Base-by-base conservation (phyloP, 2,113 vertebrate genomes). In the Hylia prasina region DNA sequence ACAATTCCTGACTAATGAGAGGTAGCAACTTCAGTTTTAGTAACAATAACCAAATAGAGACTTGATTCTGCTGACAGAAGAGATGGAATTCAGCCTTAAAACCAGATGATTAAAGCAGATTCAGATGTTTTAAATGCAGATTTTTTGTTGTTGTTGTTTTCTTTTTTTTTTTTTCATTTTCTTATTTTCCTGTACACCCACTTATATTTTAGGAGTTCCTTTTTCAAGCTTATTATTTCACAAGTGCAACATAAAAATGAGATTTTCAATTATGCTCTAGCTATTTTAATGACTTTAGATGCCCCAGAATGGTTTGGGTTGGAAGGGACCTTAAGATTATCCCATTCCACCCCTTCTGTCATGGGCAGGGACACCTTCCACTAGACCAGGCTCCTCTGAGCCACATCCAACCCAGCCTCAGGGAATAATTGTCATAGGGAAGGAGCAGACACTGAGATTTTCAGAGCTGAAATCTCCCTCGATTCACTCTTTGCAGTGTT, bases 91-190 rank as follows among this genome's bases (percentile, higher is more conserved):
- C 30, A 76, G n/a, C 10, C 25, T 69, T 69, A 81, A 87, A 69
- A 72, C 1, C 8, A 54, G 28, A 18, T 11, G 39, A 81, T 61
- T 35, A 56, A 39, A 63, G 1, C 19, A 72, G 15, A 87, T 72
- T 44, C 8, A 42, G 2, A 53, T 1, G 0, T 48, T 89, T 84
- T 24, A 72, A 91, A 77, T 17, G 1, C 48, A 58, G 50, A 27
- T 6, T 0, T 0, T 42, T 39, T 44, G n/a, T n/a, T n/a, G n/a
- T 48, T 33, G 24, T 45, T 47, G 15, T 42, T 60, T 75, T 58
- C 10, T 28, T 60, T 64, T 44, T 63, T 83, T 33, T 44, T 53
- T 57, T 54, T 14, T 5, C 20, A 15, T 48, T 45, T 45, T 48
- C 35, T 33, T 61, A 56, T 69, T 77, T 73, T 73, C 7, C 12